Conservation (phyloP, 64 coral and sea anemone species). For the Stichodactyla mertensii region DNA sequence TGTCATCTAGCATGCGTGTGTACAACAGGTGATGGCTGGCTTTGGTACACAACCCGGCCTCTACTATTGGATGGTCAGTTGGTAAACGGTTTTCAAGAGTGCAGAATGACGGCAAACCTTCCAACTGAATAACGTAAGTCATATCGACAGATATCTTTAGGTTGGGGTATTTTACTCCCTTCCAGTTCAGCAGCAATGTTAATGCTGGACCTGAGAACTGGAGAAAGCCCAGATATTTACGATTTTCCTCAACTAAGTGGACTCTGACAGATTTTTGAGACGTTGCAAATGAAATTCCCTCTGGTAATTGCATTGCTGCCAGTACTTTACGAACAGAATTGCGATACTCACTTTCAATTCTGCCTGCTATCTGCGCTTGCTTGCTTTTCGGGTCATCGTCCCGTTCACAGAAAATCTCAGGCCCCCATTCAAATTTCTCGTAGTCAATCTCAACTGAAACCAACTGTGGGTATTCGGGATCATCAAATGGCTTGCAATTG, state of each 20-base stretch:
- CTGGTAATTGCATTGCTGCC: slow-evolving; percentile 23
- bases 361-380: slow-evolving; percentile 1
- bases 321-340: slow-evolving; percentile 6
- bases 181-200: slow-evolving; percentile 41
- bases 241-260: background rate
- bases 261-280: slow-evolving; percentile 30
- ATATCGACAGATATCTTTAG: slow-evolving; percentile 41
- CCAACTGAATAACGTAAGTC: slow-evolving; percentile 18
- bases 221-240: background rate
- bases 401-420: background rate
- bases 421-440: background rate
- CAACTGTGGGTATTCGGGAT: slow-evolving; percentile 33
- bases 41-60: slow-evolving; percentile 11
- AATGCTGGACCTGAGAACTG: slow-evolving; percentile 31
- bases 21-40: slow-evolving; percentile 30
- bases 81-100: slow-evolving; percentile 28
- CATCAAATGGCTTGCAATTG: slow-evolving; percentile 33
- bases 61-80: slow-evolving; percentile 18
- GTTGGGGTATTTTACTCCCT: slow-evolving; percentile 37
- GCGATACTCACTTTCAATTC: slow-evolving; percentile 34
- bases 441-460: slow-evolving; percentile 31
- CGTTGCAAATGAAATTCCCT: slow-evolving; percentile 36
- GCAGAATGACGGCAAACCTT: slow-evolving; percentile 29
- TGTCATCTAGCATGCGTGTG: slow-evolving; percentile 31
- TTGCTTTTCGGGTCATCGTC: slow-evolving; percentile 3